Evolutionary conservation across 1,140 invertebrate species (phyloP).

Genomic region (Heliconius hewitsoni): DNA sequence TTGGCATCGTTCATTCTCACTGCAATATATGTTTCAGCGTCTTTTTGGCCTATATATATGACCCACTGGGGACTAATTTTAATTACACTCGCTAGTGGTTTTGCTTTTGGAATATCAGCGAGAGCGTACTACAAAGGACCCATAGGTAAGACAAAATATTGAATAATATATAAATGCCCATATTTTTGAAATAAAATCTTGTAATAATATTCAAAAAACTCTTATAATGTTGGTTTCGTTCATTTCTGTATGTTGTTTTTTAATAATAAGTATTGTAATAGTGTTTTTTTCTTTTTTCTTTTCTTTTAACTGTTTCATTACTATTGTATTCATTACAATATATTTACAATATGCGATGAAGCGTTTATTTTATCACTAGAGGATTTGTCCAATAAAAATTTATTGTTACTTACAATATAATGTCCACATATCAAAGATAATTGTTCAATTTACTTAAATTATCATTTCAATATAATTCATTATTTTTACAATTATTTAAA

Average conservation of each 20-base stretch:
- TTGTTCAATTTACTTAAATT: neutral
- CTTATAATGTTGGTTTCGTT: neutral
- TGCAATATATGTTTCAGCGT: neutral
- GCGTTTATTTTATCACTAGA: neutral
- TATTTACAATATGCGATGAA: neutral
- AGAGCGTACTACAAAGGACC: slow-evolving; percentile 47
- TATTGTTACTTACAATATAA: neutral
- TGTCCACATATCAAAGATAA: neutral
- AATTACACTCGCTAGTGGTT: slow-evolving; percentile 52
- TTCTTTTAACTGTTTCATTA: neutral
- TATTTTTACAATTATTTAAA: neutral
- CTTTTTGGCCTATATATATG: slow-evolving; percentile 60
- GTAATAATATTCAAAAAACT: neutral
- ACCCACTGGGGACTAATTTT: slow-evolving; percentile 68
- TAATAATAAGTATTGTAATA: neutral
- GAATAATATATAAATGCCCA: too few species aligned
- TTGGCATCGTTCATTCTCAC: slow-evolving; percentile 54
- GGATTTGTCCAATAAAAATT: slow-evolving; percentile 2
- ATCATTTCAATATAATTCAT: neutral
- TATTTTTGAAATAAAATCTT: too few species aligned
- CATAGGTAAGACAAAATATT: slow-evolving; percentile 54
- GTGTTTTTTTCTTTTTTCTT: neutral
- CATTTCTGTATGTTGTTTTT: neutral
- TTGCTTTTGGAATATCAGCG: slow-evolving; percentile 53
- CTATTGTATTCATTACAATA: neutral